Percentiles rank a stretch among this genome's conserved stretches.
Conservation (phyloP, 2,888 invertebrate species). For the Andrena fulva region DNA sequence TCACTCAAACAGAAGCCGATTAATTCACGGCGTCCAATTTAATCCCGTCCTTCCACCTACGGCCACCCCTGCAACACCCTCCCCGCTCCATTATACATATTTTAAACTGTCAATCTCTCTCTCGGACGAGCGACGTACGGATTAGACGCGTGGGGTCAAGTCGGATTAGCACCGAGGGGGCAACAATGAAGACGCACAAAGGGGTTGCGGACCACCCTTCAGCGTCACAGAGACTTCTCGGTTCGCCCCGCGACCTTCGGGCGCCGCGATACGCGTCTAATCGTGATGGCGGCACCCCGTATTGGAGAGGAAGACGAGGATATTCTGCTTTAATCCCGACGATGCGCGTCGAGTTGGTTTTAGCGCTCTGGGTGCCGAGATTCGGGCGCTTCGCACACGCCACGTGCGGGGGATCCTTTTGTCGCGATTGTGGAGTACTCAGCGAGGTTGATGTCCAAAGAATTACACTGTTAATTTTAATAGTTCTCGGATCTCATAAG, state of each 20-base stretch:
- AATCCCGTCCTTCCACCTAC: constrained; percentile 68
- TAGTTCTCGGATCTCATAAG: too few relatives aligned
- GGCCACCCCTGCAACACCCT: constrained; percentile 46
- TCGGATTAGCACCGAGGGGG: constrained; percentile 75
- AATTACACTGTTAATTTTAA: too few relatives aligned
- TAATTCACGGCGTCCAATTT: constrained; percentile 84
- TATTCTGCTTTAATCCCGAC: too few relatives aligned
- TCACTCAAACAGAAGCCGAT: constrained; percentile 84
- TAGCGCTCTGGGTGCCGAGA: too few relatives aligned
- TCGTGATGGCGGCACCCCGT: not conserved
- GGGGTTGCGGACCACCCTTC: constrained; percentile 48
- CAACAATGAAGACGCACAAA: constrained; percentile 80
- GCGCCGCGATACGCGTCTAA: not conserved
- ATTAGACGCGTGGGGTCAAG: constrained; percentile 78
- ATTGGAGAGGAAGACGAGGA: not conserved
- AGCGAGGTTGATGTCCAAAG: too few relatives aligned
- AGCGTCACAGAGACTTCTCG: constrained; percentile 1
- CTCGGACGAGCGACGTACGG: constrained; percentile 70
- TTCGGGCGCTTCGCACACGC: too few relatives aligned
- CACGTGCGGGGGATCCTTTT: too few relatives aligned
- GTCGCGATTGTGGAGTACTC: too few relatives aligned
- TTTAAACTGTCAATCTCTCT: constrained; percentile 85
- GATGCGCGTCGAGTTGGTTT: too few relatives aligned
- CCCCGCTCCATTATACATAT: constrained; percentile 83
- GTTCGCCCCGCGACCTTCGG: constrained; percentile 20